Evolutionary conservation across 1,140 invertebrate genomes (phyloP).

Genomic region (Apocrypta bakeri): DNA sequence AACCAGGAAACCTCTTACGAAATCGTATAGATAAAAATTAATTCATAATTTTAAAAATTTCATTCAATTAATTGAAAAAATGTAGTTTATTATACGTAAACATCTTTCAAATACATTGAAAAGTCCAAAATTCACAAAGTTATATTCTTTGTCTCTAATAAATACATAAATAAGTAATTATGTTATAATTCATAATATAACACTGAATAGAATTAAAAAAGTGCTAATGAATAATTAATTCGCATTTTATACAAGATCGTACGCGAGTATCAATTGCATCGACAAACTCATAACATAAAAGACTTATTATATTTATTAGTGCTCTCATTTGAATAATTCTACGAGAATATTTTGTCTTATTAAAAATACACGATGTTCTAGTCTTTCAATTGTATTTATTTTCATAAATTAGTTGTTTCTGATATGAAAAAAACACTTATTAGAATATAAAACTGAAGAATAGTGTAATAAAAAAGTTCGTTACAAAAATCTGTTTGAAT

Average conservation of each 20-base stretch:
- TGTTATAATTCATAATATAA: too few relatives aligned
- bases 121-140: conserved; percentile 48
- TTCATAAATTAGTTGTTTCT: too few relatives aligned
- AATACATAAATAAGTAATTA: neutral
- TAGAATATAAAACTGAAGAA: too few relatives aligned
- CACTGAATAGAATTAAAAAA: conserved; percentile 31
- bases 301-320: neutral
- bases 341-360: neutral
- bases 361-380: neutral
- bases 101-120: conserved; percentile 49
- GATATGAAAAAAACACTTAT: neutral
- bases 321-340: neutral
- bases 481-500: neutral
- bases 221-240: conserved; percentile 25
- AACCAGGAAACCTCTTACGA: too few relatives aligned
- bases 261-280: neutral
- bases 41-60: conserved; percentile 22
- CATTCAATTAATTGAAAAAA: conserved; percentile 43
- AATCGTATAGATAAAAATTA: neutral
- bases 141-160: neutral
- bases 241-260: conserved; percentile 28
- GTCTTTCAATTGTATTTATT: neutral
- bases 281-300: conserved; percentile 8
- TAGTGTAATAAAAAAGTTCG: too few relatives aligned
- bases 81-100: conserved; percentile 51